Percentiles rank a stretch among this genome's conserved stretches.
phyloP scores from a whole-genome alignment of 2,888 invertebrate species.

The Luperina testacea region DNA sequence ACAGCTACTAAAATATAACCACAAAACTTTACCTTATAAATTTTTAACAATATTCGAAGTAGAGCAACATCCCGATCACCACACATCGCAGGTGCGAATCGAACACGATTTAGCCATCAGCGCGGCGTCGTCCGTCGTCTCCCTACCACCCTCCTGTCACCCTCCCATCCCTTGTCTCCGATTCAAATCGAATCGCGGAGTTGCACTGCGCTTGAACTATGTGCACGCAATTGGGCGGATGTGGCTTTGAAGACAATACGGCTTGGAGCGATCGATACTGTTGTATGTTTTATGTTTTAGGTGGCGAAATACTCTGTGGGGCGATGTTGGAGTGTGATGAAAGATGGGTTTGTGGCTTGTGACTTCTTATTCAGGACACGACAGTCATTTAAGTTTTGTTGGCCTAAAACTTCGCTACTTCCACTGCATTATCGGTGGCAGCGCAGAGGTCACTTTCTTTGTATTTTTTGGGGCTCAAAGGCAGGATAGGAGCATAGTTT shows the following conservation, averaged over 20 bases:
- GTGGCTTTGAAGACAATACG: slow-evolving; percentile 78
- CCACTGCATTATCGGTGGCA: no score
- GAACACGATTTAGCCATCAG: slow-evolving; percentile 90
- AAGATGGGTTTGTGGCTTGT: background rate
- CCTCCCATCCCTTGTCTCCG: slow-evolving; percentile 73
- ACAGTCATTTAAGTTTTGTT: background rate
- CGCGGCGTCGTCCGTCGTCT: slow-evolving; percentile 80
- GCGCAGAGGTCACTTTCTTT: background rate
- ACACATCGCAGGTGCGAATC: slow-evolving; percentile 85
- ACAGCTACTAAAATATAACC: background rate
- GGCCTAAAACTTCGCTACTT: no score
- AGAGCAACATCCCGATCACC: slow-evolving; percentile 72
- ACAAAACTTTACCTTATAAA: no score
- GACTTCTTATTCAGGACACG: background rate
- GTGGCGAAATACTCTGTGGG: slow-evolving; percentile 19
- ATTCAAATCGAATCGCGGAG: slow-evolving; percentile 85
- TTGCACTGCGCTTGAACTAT: slow-evolving; percentile 80
- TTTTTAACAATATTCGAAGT: background rate
- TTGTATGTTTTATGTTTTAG: slow-evolving; percentile 55
- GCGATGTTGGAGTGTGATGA: background rate
- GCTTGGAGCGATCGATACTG: slow-evolving; percentile 67
- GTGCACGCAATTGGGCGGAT: slow-evolving; percentile 81
- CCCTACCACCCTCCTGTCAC: slow-evolving; percentile 47
- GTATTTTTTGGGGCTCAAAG: background rate
- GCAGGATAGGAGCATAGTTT: background rate